These are phyloP conservation scores for Cottoperca gobio DNA, from an alignment of 2,797 vertebrate species.

Conservation along the genomic window DNA sequence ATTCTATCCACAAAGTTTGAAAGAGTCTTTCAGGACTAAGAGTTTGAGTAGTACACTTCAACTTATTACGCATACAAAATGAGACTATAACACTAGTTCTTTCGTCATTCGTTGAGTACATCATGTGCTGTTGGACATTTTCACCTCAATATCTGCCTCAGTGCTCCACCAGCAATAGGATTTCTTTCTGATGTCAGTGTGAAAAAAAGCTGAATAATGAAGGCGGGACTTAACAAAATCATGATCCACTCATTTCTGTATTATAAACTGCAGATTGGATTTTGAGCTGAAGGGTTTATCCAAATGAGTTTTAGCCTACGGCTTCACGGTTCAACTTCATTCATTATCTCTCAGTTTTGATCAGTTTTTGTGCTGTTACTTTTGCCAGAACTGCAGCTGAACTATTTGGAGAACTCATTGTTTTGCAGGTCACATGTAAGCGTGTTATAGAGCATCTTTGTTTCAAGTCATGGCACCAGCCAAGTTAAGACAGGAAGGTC, in stretches of 20 bases:
- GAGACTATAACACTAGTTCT: background rate
- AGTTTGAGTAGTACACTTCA: background rate
- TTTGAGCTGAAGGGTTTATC: background rate
- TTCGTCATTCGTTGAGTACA: background rate
- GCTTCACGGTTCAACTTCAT: background rate
- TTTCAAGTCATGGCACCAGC: background rate
- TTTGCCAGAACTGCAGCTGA: background rate
- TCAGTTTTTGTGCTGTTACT: background rate
- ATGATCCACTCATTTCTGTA: background rate
- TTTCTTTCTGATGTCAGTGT: background rate
- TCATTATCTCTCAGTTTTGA: background rate
- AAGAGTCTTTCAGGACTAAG: background rate
- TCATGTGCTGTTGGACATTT: background rate
- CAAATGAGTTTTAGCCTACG: background rate
- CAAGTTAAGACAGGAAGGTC: too few relatives aligned
- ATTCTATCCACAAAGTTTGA: background rate
- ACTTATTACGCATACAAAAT: background rate
- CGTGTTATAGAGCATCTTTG: too few relatives aligned
- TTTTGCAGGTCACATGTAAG: background rate
- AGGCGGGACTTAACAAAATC: background rate
- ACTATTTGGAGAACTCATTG: background rate
- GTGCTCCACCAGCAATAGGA: background rate
- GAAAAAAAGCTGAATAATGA: background rate
- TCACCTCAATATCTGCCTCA: too few relatives aligned
- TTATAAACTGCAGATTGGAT: background rate